A percentile compares a stretch with the other conserved stretches of the same genome.
These are phyloP conservation scores for Corythornis leucogaster DNA, from an alignment of 2,797 vertebrate genomes.

Conservation along the genomic window DNA sequence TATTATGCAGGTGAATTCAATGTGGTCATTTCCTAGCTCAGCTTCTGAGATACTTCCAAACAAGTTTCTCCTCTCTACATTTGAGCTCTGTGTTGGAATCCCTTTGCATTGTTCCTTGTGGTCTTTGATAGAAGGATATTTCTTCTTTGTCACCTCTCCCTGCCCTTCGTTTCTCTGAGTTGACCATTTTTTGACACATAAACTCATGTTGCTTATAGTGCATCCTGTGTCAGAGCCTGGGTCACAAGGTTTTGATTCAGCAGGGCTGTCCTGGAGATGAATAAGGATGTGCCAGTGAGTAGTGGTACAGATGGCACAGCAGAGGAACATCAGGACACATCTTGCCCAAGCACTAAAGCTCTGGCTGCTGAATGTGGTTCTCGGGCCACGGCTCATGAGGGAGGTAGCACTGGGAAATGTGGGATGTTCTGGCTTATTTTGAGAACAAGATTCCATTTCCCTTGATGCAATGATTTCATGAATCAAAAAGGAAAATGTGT, in stretches of 20 bases:
- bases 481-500: constrained; percentile 29
- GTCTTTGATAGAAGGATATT: neutral
- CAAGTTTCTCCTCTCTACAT: neutral
- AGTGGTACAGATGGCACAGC: neutral
- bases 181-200: neutral
- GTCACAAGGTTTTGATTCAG: constrained; percentile 11
- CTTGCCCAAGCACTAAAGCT: neutral
- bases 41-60: neutral
- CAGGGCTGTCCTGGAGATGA: neutral
- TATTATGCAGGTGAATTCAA: neutral
- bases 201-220: fast-evolving
- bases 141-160: neutral
- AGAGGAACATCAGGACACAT: neutral
- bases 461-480: neutral
- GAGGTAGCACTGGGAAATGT: neutral
- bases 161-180: neutral
- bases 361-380: neutral
- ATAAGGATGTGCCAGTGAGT: neutral
- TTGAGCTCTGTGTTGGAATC: neutral
- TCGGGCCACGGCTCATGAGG: neutral
- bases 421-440: neutral
- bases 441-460: neutral
- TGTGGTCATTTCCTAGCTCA: neutral
- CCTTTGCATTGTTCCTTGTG: neutral
- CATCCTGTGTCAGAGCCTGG: neutral